A percentile compares a stretch with the other conserved stretches of the same genome.
These are phyloP conservation scores for Notocelia uddmanniana DNA, from an alignment of 2,888 invertebrate genomes.

Conservation along the genomic window DNA sequence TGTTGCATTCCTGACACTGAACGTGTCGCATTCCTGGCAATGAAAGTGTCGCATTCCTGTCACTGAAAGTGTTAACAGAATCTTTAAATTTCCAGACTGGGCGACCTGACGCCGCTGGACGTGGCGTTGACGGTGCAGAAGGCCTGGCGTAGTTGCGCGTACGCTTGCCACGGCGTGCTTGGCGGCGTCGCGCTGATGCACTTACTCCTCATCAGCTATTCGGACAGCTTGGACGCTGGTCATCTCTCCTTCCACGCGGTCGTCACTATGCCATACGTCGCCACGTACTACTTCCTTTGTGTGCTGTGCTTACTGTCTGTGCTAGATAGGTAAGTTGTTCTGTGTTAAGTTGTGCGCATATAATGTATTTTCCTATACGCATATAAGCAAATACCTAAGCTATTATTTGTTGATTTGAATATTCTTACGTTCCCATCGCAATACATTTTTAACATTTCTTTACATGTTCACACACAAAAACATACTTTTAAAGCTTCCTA, in stretches of 20 bases:
- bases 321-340: slow-evolving; percentile 70
- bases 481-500: too few relatives aligned
- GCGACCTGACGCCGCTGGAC: slow-evolving; percentile 82
- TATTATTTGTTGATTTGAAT: too few relatives aligned
- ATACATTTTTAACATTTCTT: too few relatives aligned
- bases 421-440: too few relatives aligned
- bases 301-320: slow-evolving; percentile 86
- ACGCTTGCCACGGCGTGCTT: slow-evolving; percentile 86
- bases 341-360: not conserved
- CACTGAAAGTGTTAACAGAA: not conserved
- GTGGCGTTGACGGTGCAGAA: slow-evolving; percentile 82
- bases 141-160: slow-evolving; percentile 79
- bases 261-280: slow-evolving; percentile 82
- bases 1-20: too few relatives aligned
- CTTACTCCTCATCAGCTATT: slow-evolving; percentile 84
- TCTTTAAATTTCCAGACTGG: slow-evolving; percentile 48
- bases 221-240: slow-evolving; percentile 77
- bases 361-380: not conserved
- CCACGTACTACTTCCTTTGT: slow-evolving; percentile 85
- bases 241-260: slow-evolving; percentile 80
- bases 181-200: slow-evolving; percentile 87
- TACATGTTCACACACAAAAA: too few relatives aligned
- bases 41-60: too few relatives aligned
- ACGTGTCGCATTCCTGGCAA: too few relatives aligned
- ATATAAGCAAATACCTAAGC: too few relatives aligned